These are phyloP conservation scores for Arizona elegans DNA, from an alignment of 2,113 vertebrate species.

Conservation along the genomic window DNA sequence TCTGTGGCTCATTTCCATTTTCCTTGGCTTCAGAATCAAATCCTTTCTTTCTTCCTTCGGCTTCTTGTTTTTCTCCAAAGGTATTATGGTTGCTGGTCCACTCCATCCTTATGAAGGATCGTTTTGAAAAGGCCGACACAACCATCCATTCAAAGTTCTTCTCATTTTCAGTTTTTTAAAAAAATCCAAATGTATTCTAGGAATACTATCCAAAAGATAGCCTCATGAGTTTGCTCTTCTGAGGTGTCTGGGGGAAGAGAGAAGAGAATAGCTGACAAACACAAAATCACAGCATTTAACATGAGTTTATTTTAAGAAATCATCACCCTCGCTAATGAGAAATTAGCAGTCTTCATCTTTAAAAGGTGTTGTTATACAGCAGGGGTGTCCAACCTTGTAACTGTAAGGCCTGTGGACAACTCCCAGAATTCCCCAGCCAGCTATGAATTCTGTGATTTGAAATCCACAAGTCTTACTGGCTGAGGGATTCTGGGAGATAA, in stretches of 20 bases:
- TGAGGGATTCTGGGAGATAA: too few species aligned
- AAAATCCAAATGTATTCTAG: not conserved
- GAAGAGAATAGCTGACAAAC: not conserved
- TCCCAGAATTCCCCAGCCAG: not conserved
- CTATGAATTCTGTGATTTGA: not conserved
- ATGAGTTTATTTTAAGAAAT: not conserved
- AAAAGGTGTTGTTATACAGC: not conserved
- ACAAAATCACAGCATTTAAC: not conserved
- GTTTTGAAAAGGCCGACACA: not conserved
- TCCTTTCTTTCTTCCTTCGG: conserved; percentile 7
- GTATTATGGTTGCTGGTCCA: not conserved
- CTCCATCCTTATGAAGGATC: not conserved
- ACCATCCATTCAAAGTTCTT: not conserved
- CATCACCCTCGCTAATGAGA: not conserved
- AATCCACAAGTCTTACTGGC: too few species aligned
- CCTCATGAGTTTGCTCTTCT: not conserved
- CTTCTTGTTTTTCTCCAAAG: not conserved
- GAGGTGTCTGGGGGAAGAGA: not conserved
- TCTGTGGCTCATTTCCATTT: not conserved
- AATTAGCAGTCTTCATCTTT: not conserved
- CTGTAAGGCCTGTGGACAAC: not conserved
- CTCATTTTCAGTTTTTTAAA: not conserved
- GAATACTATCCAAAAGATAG: not conserved
- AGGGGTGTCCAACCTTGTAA: not conserved
- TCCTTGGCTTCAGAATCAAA: not conserved